Conservation (phyloP, 2,888 invertebrate genomes). For the Mimas tiliae region DNA sequence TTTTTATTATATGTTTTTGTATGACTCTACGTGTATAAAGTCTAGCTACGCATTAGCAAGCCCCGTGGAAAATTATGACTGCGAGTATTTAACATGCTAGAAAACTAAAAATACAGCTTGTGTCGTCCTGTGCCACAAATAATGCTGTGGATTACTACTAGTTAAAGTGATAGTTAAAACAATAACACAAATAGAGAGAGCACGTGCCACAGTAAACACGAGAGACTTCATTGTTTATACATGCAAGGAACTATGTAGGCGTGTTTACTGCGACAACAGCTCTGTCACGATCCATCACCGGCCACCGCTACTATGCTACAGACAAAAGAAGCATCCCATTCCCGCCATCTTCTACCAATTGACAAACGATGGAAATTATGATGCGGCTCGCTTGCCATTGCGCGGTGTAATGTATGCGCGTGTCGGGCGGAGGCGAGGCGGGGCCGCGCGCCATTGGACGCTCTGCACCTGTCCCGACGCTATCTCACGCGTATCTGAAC, state of each 20-base stretch:
- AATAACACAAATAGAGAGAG: too few relatives aligned
- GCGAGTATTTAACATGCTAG: too few relatives aligned
- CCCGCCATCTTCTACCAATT: slow-evolving; percentile 53
- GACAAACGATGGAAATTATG: slow-evolving; percentile 31
- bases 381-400: slow-evolving; percentile 21
- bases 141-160: neutral
- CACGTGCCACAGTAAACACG: neutral
- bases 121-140: too few relatives aligned
- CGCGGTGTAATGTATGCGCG: slow-evolving; percentile 36
- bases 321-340: slow-evolving; percentile 31
- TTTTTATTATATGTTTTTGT: too few relatives aligned
- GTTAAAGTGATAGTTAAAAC: neutral
- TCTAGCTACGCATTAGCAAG: too few relatives aligned
- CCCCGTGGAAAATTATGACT: too few relatives aligned
- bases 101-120: too few relatives aligned
- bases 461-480: slow-evolving; percentile 29
- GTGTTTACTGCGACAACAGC: neutral
- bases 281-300: slow-evolving; percentile 18
- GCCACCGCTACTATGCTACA: slow-evolving; percentile 13
- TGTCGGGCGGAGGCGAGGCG: slow-evolving; percentile 32
- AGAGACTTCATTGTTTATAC: neutral
- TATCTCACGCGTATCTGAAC: slow-evolving; percentile 29
- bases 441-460: slow-evolving; percentile 40
- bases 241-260: neutral
- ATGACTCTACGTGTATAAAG: too few relatives aligned